These are phyloP conservation scores for Drosophila varians DNA, from an alignment of 1,140 invertebrate species.

Conservation along the genomic window DNA sequence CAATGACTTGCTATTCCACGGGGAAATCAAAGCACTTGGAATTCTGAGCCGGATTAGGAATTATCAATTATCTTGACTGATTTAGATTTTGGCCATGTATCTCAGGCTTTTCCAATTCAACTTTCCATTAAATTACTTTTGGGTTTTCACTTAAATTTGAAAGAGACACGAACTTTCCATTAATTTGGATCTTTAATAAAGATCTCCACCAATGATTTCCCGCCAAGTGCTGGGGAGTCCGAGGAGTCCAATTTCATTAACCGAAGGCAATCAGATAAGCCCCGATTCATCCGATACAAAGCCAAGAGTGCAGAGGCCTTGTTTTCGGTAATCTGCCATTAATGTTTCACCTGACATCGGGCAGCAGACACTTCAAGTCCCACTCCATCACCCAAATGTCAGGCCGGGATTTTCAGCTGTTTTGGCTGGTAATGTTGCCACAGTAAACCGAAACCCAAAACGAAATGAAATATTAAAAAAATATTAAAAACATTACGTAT, in stretches of 20 bases:
- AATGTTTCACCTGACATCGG: slow-evolving; percentile 48
- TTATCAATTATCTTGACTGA: not conserved
- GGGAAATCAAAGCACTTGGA: slow-evolving; percentile 8
- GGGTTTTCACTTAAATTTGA: slow-evolving; percentile 2
- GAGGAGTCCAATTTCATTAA: slow-evolving; percentile 26
- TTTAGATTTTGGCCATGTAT: not conserved
- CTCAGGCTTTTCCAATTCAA: not conserved
- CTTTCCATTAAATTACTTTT: slow-evolving; percentile 20
- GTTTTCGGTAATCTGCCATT: slow-evolving; percentile 50
- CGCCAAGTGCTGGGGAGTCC: slow-evolving; percentile 14
- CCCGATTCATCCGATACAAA: slow-evolving; percentile 13
- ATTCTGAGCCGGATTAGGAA: slow-evolving; percentile 23
- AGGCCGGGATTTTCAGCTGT: slow-evolving; percentile 35
- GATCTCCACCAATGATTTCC: slow-evolving; percentile 8
- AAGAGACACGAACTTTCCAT: slow-evolving; percentile 31
- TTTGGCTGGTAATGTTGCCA: slow-evolving; percentile 20
- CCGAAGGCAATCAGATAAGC: slow-evolving; percentile 34
- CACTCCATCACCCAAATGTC: slow-evolving; percentile 48
- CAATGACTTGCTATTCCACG: slow-evolving; percentile 55
- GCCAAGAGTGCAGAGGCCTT: slow-evolving; percentile 38
- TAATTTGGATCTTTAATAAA: slow-evolving; percentile 11
- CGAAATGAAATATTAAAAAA: slow-evolving; percentile 27
- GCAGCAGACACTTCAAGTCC: slow-evolving; percentile 8
- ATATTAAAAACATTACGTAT: slow-evolving; percentile 36
- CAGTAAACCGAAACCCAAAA: slow-evolving; percentile 6